A percentile compares a stretch with the other conserved stretches of the same genome.
phyloP scores from a whole-genome alignment of 2,113 vertebrate genomes.

The Erythrocercus mccallii region DNA sequence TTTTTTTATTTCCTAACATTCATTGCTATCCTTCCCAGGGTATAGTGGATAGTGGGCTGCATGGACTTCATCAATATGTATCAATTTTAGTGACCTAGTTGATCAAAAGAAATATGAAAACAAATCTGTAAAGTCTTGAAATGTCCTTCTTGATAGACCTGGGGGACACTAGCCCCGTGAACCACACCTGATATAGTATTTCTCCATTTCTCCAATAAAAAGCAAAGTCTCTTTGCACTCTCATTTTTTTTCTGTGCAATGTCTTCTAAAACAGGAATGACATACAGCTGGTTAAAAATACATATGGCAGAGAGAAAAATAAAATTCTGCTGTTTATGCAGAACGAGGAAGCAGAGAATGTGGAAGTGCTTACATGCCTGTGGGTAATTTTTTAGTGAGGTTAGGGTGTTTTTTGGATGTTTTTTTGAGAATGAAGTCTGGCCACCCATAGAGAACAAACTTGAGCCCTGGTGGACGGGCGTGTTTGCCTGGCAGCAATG shows the following conservation, averaged over 20 bases:
- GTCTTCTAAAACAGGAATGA: not conserved
- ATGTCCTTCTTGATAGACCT: not conserved
- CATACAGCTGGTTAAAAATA: not conserved
- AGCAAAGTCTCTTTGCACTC: not conserved
- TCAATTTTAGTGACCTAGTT: not conserved
- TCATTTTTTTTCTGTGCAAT: not conserved
- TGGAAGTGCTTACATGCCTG: not conserved
- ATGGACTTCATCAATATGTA: not conserved
- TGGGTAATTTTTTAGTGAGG: not conserved
- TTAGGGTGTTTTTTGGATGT: not conserved
- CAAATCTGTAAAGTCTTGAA: not conserved
- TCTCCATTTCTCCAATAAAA: not conserved
- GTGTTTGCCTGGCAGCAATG: not conserved
- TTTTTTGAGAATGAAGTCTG: not conserved
- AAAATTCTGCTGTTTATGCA: not conserved
- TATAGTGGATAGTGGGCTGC: not conserved
- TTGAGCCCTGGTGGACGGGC: not conserved
- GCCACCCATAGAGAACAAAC: slow-evolving; percentile 30
- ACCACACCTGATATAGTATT: not conserved
- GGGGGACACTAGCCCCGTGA: not conserved
- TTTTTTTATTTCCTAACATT: not conserved
- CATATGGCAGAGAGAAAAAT: not conserved
- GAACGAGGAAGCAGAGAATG: not conserved
- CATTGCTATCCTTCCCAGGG: not conserved
- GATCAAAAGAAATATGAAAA: not conserved